Evolutionary conservation across 1,140 invertebrate genomes (phyloP).

Genomic region (Atta texana): DNA sequence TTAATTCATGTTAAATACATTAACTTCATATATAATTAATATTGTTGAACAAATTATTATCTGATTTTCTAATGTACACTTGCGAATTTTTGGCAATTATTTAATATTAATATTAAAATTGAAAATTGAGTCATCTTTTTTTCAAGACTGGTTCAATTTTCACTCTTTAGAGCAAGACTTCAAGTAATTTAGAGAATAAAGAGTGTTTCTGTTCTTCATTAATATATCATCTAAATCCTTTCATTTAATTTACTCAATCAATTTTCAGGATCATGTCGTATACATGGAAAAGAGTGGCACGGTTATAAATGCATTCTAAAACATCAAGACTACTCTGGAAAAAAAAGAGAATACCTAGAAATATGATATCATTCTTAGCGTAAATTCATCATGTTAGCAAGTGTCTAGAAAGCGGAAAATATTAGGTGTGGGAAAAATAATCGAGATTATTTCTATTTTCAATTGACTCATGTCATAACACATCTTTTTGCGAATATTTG

Average conservation of each 20-base stretch:
- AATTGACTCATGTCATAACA: background rate
- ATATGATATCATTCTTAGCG: background rate
- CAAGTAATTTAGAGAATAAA: no score
- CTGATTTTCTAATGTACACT: no score
- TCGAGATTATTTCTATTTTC: background rate
- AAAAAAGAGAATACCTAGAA: conserved; percentile 7
- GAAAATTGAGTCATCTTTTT: no score
- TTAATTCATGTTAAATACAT: no score
- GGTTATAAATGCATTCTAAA: background rate
- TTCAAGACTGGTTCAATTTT: no score
- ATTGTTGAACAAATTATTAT: no score
- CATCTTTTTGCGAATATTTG: background rate
- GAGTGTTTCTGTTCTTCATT: background rate
- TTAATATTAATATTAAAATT: no score
- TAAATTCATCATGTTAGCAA: background rate
- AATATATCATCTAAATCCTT: background rate
- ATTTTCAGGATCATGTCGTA: background rate
- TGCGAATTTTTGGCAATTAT: no score
- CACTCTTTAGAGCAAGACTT: no score
- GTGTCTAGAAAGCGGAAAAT: background rate
- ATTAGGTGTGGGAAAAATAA: background rate
- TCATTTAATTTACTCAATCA: background rate
- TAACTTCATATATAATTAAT: no score
- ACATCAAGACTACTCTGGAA: background rate
- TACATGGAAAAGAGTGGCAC: background rate